phyloP scores from a whole-genome alignment of 2,113 vertebrate genomes.

The Chamaetylas fuelleborni region DNA sequence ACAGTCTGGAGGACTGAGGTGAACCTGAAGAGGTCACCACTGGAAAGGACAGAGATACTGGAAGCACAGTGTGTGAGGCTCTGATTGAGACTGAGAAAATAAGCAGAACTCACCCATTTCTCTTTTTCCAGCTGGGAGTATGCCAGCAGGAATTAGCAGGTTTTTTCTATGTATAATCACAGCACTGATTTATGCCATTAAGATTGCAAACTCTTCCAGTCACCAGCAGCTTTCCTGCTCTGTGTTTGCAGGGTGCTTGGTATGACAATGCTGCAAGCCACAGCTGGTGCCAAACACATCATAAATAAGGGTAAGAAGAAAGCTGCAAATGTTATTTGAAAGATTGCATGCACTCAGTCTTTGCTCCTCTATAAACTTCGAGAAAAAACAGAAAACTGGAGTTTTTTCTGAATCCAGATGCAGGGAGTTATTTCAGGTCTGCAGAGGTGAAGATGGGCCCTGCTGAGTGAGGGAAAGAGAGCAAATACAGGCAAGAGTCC shows the following conservation, averaged over 20 bases:
- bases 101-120: neutral
- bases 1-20: neutral
- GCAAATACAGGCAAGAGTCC: neutral
- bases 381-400: neutral
- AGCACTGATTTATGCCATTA: neutral
- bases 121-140: neutral
- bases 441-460: neutral
- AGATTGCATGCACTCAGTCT: neutral
- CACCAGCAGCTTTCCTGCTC: neutral
- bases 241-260: neutral
- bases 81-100: neutral
- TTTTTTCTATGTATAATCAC: neutral
- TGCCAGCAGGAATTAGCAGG: neutral
- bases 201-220: neutral
- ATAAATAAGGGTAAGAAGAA: slow-evolving; percentile 7
- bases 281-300: neutral
- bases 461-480: neutral
- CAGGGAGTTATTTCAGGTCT: neutral
- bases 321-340: neutral
- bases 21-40: neutral
- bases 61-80: neutral
- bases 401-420: neutral
- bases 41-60: neutral
- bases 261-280: neutral
- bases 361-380: neutral